phyloP scores from a whole-genome alignment of 2,113 vertebrate species.

The Cavia porcellus region DNA sequence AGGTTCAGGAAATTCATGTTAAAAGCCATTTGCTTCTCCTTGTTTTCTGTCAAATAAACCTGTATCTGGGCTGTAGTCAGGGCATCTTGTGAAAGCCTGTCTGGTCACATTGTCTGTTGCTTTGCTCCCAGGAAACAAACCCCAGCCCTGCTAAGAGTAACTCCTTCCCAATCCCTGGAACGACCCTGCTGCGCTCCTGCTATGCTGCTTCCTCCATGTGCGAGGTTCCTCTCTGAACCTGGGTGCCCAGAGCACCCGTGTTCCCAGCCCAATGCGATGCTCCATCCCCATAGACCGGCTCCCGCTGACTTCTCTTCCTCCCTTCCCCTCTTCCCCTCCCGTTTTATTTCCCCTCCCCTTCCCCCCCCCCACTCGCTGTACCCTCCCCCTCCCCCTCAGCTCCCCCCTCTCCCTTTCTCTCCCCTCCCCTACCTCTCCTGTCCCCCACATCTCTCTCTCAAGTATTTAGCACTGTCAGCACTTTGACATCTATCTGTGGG shows the following conservation, averaged over 20 bases:
- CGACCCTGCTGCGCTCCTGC: neutral
- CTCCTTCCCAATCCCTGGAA: neutral
- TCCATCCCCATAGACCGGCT: rapidly evolving
- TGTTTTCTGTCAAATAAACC: neutral
- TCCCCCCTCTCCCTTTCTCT: too few relatives aligned
- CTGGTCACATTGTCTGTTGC: neutral
- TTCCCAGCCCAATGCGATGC: neutral
- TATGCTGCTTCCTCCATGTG: rapidly evolving
- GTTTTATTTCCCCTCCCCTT: too few relatives aligned
- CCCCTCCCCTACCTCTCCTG: too few relatives aligned
- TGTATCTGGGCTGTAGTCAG: neutral
- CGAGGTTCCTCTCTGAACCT: neutral
- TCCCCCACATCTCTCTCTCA: neutral
- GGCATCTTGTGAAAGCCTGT: neutral
- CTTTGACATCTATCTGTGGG: neutral
- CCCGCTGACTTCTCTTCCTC: neutral
- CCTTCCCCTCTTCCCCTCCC: neutral
- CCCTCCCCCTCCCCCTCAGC: too few relatives aligned
- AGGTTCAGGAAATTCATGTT: neutral
- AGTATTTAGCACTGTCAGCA: too few relatives aligned
- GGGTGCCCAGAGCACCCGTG: too few relatives aligned
- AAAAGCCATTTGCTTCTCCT: neutral
- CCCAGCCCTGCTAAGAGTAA: neutral
- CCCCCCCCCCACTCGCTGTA: too few relatives aligned
- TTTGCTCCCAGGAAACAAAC: neutral